phyloP scores from a whole-genome alignment of 2,888 invertebrate genomes.

The Ichneumoninae sp. region DNA sequence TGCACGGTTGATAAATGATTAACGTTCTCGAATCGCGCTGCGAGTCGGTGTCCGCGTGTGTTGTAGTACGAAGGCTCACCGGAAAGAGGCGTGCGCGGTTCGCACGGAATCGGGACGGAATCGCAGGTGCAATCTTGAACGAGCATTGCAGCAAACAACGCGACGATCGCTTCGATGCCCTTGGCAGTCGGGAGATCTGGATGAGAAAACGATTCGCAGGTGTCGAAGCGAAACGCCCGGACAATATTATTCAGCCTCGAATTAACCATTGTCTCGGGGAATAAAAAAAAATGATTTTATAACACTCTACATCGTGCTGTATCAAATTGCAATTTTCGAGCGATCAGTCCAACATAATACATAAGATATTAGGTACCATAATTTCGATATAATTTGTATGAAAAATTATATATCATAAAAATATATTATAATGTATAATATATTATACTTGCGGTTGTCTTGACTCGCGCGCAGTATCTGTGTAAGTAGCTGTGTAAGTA shows the following conservation, averaged over 20 bases:
- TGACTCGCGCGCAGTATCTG: no score
- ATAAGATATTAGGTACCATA: not conserved
- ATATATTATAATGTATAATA: not conserved
- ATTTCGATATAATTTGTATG: not conserved
- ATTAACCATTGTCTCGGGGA: slow-evolving; percentile 14
- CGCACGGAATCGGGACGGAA: slow-evolving; percentile 59
- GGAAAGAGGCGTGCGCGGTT: slow-evolving; percentile 43
- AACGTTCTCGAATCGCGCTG: slow-evolving; percentile 35
- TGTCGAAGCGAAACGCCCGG: slow-evolving; percentile 54
- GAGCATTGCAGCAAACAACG: slow-evolving; percentile 52
- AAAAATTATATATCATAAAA: not conserved
- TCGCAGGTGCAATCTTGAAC: slow-evolving; percentile 67
- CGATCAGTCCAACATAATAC: not conserved
- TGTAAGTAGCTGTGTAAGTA: no score
- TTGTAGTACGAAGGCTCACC: slow-evolving; percentile 27
- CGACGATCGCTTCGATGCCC: slow-evolving; percentile 60
- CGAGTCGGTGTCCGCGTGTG: slow-evolving; percentile 32
- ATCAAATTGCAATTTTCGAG: not conserved
- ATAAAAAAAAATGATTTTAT: slow-evolving; percentile 29
- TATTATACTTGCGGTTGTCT: not conserved
- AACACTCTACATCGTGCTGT: not conserved
- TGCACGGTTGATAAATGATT: slow-evolving; percentile 47
- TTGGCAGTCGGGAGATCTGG: slow-evolving; percentile 61
- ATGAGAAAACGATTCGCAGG: slow-evolving; percentile 64
- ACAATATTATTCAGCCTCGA: slow-evolving; percentile 31